Base-by-base conservation (phyloP, 92 coral and sea anemone genomes). In the Siderastrea radians region DNA sequence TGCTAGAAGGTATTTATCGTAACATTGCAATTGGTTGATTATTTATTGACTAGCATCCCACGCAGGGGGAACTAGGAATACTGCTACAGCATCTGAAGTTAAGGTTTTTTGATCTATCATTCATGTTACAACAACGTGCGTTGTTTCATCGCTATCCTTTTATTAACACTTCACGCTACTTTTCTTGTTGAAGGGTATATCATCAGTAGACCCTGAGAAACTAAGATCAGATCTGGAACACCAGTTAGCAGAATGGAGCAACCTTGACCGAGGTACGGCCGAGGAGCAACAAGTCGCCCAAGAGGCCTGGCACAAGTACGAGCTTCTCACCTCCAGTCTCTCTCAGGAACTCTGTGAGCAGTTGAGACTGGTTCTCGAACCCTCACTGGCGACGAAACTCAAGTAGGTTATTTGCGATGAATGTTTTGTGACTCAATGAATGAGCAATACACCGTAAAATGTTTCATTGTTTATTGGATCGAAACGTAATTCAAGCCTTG, bases 331-430 rank as follows among this genome's bases (percentile, higher is more conserved):
- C 82, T 90, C 95, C 80, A 84, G 93, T 64, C 94, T 94, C 71
- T 93, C 99, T 7, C 99, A 98, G 83, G 98, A 98, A 62, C 84
- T 98, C 61, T 98, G 99, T 87, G 99, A 98, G 74, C 99, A 98
- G 88, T 94, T 98, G 65, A 91, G 99, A 77, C 89, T 98, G 85
- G 98, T 98, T 15, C 92, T 98, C 44, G 99, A 98, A 87, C 99
- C 99, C 4, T 96, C 99, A 4, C 87, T 98, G 52, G 98, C 98
- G 1, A 94, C 98, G 7, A 98, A 98, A 83, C 98, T 98, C 9
- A 98, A 84, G 99, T 97, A 87, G 9, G 99, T 88, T 43, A 7
- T 26, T 48, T 66, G 6, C 54, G 3, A 58, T 15, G 15, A 73
- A 48, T 4, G 2, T 43, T 49, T 61, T 65, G 11, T 60, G 12